Evolutionary conservation across 2,113 vertebrate species (phyloP), one percentile per base, ranked within the genome.

Genomic region (Bujurquina vittata): DNA sequence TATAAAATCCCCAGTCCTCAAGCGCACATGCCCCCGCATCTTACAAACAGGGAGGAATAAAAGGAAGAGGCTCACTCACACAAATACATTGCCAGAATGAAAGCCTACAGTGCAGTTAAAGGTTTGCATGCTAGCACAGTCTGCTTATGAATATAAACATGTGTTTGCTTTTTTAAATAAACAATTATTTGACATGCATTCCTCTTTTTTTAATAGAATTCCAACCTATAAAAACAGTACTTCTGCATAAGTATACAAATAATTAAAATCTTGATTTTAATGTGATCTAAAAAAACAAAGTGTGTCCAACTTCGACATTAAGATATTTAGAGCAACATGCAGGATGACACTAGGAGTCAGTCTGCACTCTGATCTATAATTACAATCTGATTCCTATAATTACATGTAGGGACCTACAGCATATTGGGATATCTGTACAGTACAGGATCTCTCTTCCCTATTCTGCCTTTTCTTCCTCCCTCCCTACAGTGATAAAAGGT

Each of bases 401-500:
- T 77, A 18, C 54, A 49, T 61, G 31, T 22, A 62, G 35, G 58
- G 80, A 33, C 20, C 26, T 72, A 40, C 43, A 67, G 7, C 20
- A 59, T 67, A 54, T 29, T 35, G 40, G 54, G 29, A 76, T 81
- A 58, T 61, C 55, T 5, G 33, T 10, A 23, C 29, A 5, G 62
- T 46, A 65, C 12, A 65, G 56, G 75, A 59, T 49, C 80, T 80
- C 60, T 55, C 69, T 18, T 67, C 20, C 31, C 14, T 20, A 18
- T 52, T 15, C 18, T 1, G 4, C 40, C 23, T 43, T 29, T 29
- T 29, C 17, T 52, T 43, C 35, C 15, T 56, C 12, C 57, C 73
- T 75, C 80, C 75, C 40, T 59, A 52, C 79, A 84, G 81, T 75
- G 74, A 89, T 88, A 86, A 91, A 84, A 90, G 84, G 90, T 90